Percentiles rank a stretch among this genome's conserved stretches.
These are phyloP conservation scores for Pristiophorus japonicus DNA, from an alignment of 2,113 vertebrate species.

Conservation along the genomic window DNA sequence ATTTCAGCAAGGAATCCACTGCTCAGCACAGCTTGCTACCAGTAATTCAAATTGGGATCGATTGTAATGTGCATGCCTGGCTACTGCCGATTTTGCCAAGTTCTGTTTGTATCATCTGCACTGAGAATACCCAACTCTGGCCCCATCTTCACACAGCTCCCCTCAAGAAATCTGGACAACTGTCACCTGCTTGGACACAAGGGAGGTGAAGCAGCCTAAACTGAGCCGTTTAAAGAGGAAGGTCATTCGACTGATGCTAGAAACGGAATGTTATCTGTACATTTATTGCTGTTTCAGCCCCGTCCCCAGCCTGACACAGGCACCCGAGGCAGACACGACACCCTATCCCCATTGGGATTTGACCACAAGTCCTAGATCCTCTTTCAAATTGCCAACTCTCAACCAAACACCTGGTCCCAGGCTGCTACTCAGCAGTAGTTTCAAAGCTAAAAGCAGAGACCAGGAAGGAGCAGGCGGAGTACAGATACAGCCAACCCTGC, in stretches of 20 bases:
- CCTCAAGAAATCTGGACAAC: not conserved
- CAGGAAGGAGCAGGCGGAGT: not conserved
- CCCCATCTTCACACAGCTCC: too few species aligned
- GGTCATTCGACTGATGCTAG: not conserved
- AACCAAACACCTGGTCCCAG: not conserved
- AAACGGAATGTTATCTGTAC: not conserved
- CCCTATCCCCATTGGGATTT: not conserved
- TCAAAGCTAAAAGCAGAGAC: not conserved
- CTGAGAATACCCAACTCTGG: not conserved
- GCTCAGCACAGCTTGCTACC: not conserved
- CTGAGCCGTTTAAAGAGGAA: not conserved
- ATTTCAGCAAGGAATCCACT: constrained; percentile 14
- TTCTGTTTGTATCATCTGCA: not conserved
- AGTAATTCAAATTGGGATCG: not conserved
- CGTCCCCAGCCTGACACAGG: not conserved
- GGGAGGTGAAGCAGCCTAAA: not conserved
- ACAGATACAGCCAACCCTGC: not conserved
- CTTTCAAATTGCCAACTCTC: not conserved
- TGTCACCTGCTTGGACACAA: too few species aligned
- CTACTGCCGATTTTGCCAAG: not conserved
- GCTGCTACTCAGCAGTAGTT: not conserved
- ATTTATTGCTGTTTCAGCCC: not conserved
- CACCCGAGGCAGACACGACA: not conserved
- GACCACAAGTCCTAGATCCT: not conserved
- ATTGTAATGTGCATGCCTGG: not conserved